Evolutionary conservation across 2,113 vertebrate species (phyloP).

Genomic region (Lophochroa leadbeateri): DNA sequence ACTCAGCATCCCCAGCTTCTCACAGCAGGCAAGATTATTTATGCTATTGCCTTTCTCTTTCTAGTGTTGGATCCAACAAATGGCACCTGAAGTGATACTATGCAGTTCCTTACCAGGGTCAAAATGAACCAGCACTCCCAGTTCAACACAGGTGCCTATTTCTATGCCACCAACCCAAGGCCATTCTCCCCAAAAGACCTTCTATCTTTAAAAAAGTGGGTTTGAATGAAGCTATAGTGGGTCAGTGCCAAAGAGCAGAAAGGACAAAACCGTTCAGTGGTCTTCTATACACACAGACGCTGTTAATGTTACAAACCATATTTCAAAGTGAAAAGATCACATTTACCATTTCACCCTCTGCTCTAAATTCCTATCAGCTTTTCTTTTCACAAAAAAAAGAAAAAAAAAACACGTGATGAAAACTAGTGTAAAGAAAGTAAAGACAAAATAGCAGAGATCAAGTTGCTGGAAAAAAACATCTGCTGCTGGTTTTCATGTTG

Average conservation of each 20-base stretch:
- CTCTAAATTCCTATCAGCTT: not conserved
- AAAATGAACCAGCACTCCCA: not conserved
- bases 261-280: not conserved
- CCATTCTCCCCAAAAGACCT: not conserved
- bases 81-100: not conserved
- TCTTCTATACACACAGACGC: not conserved
- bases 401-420: accelerated
- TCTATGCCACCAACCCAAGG: not conserved
- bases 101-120: not conserved
- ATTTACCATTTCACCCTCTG: not conserved
- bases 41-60: not conserved
- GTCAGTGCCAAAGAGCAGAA: not conserved
- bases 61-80: not conserved
- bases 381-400: not conserved
- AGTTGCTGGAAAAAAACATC: not conserved
- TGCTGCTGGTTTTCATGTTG: not conserved
- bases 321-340: not conserved
- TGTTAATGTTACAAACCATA: not conserved
- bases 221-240: not conserved
- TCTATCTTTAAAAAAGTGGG: not conserved
- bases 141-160: not conserved
- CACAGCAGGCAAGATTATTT: not conserved
- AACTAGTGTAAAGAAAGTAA: not conserved
- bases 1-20: not conserved
- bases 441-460: not conserved